phyloP scores from a whole-genome alignment of 1,140 invertebrate genomes.

The Drosophila santomea region DNA sequence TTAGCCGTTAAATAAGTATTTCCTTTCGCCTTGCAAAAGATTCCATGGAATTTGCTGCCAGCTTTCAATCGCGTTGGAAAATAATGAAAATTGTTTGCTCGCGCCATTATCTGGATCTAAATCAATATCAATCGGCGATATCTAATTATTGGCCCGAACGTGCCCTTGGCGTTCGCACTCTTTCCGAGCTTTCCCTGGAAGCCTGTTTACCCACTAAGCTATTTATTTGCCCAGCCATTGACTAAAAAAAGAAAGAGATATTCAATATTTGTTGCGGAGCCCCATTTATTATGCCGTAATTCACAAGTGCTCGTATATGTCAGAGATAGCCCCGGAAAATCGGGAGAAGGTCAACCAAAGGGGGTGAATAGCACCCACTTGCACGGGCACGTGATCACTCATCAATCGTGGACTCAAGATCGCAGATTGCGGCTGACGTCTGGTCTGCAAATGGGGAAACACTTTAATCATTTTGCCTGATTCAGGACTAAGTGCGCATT shows the following conservation, averaged over 20 bases:
- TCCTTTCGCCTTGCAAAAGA: conserved; percentile 42
- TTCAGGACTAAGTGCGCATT: conserved; percentile 39
- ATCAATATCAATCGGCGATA: conserved; percentile 63
- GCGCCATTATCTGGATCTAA: conserved; percentile 46
- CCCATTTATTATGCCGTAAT: conserved; percentile 69
- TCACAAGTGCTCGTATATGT: conserved; percentile 72
- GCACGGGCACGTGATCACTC: conserved; percentile 52
- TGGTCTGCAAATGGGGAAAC: conserved; percentile 18
- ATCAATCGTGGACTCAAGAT: conserved; percentile 24
- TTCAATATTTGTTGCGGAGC: conserved; percentile 52
- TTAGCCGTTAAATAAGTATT: conserved; percentile 51
- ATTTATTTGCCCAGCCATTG: conserved; percentile 63
- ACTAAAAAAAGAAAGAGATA: conserved; percentile 55
- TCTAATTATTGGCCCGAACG: conserved; percentile 53
- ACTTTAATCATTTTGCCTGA: conserved; percentile 26
- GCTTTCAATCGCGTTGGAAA: conserved; percentile 42
- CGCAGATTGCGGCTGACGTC: conserved; percentile 17
- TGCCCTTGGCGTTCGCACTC: conserved; percentile 56
- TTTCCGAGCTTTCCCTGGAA: conserved; percentile 33
- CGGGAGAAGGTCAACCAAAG: conserved; percentile 30
- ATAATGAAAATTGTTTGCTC: conserved; percentile 66
- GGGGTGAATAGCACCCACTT: conserved; percentile 9
- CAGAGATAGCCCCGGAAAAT: conserved; percentile 59
- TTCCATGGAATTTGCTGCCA: conserved; percentile 37
- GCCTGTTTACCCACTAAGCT: conserved; percentile 43